Evolutionary conservation across 1,140 invertebrate genomes (phyloP).

Genomic region (Gryllus bimaculatus): DNA sequence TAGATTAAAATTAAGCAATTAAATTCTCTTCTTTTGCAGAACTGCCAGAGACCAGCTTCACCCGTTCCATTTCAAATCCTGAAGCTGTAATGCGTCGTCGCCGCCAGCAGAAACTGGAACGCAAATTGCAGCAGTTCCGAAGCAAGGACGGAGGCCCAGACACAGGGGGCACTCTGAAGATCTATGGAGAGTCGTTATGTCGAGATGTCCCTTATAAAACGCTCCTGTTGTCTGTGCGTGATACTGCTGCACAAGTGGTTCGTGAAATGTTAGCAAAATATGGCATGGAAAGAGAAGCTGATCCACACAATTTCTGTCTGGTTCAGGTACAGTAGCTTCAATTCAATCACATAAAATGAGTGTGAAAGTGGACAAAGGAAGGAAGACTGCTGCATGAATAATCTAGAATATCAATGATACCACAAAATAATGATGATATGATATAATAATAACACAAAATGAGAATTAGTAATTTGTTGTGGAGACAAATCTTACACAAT

Average conservation of each 20-base stretch:
- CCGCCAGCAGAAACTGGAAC: slow-evolving; percentile 94
- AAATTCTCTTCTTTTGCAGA: slow-evolving; percentile 44
- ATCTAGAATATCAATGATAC: too few species aligned
- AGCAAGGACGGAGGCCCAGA: slow-evolving; percentile 60
- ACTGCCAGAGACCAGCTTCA: slow-evolving; percentile 95
- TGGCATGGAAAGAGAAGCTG: slow-evolving; percentile 74
- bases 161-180: slow-evolving; percentile 89
- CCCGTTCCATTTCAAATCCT: slow-evolving; percentile 96
- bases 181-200: slow-evolving; percentile 93
- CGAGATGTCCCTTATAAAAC: slow-evolving; percentile 98
- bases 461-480: too few species aligned
- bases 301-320: slow-evolving; percentile 85
- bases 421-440: too few species aligned
- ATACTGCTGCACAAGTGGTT: slow-evolving; percentile 84
- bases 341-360: too few species aligned
- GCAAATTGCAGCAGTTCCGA: slow-evolving; percentile 91
- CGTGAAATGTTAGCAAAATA: slow-evolving; percentile 97
- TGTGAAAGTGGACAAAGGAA: too few species aligned
- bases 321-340: slow-evolving; percentile 62
- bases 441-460: too few species aligned
- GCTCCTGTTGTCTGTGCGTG: slow-evolving; percentile 82
- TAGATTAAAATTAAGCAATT: too few species aligned
- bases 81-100: slow-evolving; percentile 96
- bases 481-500: too few species aligned
- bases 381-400: too few species aligned